A percentile compares a stretch with the other conserved stretches of the same genome.
Evolutionary conservation across 64 coral and sea anemone species (phyloP).

Genomic region (Pocillopora verrucosa): DNA sequence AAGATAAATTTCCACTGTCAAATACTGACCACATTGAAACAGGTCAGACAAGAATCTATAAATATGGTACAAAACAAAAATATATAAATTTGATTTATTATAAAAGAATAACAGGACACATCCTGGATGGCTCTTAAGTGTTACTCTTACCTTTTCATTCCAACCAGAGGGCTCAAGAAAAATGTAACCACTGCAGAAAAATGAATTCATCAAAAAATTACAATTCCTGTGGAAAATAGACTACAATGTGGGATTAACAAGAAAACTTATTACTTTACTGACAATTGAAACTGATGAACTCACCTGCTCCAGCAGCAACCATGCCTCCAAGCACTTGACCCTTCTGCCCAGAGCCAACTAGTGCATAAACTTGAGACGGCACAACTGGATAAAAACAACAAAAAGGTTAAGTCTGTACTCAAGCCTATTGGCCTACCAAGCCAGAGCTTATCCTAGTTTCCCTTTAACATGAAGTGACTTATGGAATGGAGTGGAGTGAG

Average conservation of each 20-base stretch:
- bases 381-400: constrained; percentile 45
- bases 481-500: not conserved
- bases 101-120: too few species aligned
- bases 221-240: not conserved
- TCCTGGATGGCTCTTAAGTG: too few species aligned
- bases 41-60: too few species aligned
- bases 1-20: too few species aligned
- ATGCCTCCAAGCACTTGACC: constrained; percentile 89
- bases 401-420: not conserved
- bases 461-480: not conserved
- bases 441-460: not conserved
- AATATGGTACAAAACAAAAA: too few species aligned
- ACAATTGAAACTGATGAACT: not conserved
- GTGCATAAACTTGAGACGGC: constrained; percentile 90
- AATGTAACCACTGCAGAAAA: constrained; percentile 81
- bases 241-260: too few species aligned
- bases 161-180: constrained; percentile 93
- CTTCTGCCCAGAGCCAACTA: constrained; percentile 94
- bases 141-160: constrained; percentile 89
- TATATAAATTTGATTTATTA: too few species aligned
- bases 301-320: constrained; percentile 90
- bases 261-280: too few species aligned
- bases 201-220: not conserved
- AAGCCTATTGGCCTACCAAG: not conserved
- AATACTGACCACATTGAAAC: too few species aligned